Evolutionary conservation across 2,797 vertebrate species (phyloP).

Genomic region (Simalia tracyae): DNA sequence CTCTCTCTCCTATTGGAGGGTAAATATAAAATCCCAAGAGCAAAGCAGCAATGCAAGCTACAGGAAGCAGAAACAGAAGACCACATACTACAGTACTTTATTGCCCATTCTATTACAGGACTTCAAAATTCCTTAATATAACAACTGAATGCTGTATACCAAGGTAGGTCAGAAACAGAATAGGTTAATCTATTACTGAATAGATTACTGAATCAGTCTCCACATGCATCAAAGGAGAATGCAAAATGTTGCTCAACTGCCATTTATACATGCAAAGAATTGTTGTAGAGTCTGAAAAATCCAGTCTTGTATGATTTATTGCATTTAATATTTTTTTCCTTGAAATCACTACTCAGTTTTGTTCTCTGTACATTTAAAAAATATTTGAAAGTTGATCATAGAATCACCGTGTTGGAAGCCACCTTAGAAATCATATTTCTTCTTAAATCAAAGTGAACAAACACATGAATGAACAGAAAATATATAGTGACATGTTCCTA

Average conservation of each 20-base stretch:
- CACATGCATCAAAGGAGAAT: neutral
- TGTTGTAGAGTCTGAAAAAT: neutral
- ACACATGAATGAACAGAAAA: neutral
- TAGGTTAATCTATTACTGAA: neutral
- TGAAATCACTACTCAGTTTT: neutral
- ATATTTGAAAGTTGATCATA: neutral
- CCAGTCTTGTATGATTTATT: neutral
- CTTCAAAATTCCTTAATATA: neutral
- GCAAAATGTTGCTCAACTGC: neutral
- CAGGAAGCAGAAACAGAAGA: neutral
- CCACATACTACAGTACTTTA: neutral
- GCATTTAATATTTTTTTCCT: neutral
- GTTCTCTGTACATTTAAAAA: neutral
- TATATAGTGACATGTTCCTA: neutral
- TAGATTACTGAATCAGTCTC: neutral
- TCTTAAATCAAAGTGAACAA: neutral
- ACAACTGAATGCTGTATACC: neutral
- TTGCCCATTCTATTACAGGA: neutral
- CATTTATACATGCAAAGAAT: neutral
- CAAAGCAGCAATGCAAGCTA: neutral
- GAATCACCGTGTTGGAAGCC: neutral
- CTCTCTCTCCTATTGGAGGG: neutral
- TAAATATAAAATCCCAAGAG: neutral
- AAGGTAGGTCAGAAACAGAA: neutral
- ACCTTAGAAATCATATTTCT: neutral